phyloP scores from a whole-genome alignment of 2,113 vertebrate genomes.

The Paradoxurus hermaphroditus region DNA sequence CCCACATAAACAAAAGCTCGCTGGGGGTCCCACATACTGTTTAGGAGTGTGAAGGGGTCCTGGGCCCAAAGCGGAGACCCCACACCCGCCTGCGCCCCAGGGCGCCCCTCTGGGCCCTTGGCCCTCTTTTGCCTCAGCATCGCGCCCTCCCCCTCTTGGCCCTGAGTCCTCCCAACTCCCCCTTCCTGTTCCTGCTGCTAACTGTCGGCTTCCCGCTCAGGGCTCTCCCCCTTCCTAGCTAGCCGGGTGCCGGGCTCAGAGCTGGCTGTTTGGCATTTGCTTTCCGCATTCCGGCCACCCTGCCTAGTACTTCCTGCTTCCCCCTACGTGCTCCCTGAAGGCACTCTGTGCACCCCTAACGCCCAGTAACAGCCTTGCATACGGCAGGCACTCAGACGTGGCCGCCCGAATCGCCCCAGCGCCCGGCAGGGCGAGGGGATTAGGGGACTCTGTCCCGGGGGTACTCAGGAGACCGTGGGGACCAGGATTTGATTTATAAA shows the following conservation, averaged over 20 bases:
- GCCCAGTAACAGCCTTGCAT: not conserved
- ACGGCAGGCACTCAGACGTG: not conserved
- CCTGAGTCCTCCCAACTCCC: rapidly evolving
- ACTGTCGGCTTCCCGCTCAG: not conserved
- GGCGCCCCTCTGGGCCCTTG: rapidly evolving
- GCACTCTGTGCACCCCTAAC: not conserved
- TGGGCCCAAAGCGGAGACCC: not conserved
- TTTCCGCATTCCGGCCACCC: not conserved
- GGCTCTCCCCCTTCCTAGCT: not conserved
- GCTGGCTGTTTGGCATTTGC: rapidly evolving
- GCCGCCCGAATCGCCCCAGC: rapidly evolving
- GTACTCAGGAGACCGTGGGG: rapidly evolving
- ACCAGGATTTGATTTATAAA: not conserved
- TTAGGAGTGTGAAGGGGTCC: not conserved
- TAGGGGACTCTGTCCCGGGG: rapidly evolving
- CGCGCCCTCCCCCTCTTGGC: rapidly evolving
- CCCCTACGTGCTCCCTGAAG: not conserved
- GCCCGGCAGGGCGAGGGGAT: not conserved
- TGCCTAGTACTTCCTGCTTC: not conserved
- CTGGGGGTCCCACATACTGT: not conserved
- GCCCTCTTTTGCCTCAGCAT: not conserved
- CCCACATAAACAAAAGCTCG: not conserved
- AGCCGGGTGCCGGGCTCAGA: rapidly evolving
- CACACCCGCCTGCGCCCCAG: not conserved
- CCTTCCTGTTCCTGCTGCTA: not conserved